These are phyloP conservation scores for Dicrostonyx torquatus DNA, from an alignment of 2,797 vertebrate genomes.

Conservation along the genomic window DNA sequence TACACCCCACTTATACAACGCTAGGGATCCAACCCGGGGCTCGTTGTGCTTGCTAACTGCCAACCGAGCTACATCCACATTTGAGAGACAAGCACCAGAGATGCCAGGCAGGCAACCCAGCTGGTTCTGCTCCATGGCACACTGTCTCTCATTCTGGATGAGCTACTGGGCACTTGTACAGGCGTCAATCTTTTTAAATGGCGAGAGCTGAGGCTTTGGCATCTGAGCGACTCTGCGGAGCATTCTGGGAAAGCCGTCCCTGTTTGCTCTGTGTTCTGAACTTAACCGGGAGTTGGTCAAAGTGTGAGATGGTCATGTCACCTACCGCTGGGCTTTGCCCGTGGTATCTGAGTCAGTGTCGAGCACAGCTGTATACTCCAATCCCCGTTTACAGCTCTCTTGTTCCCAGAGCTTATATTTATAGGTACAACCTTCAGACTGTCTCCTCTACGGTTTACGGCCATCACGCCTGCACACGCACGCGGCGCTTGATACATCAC, in stretches of 20 bases:
- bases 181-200: not conserved
- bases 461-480: not conserved
- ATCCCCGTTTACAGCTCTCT: not conserved
- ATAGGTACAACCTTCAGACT: slow-evolving; percentile 40
- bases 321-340: not conserved
- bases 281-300: not conserved
- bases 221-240: not conserved
- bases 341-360: not conserved
- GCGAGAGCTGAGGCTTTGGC: not conserved
- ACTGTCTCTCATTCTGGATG: not conserved
- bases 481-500: not conserved
- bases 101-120: not conserved
- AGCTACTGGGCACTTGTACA: not conserved
- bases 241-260: not conserved
- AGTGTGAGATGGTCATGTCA: not conserved
- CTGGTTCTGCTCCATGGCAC: not conserved
- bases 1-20: not conserved
- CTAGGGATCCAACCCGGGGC: not conserved
- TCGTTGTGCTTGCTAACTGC: not conserved
- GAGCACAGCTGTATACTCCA: not conserved
- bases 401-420: not conserved
- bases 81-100: not conserved
- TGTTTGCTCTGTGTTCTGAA: not conserved
- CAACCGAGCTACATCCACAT: not conserved
- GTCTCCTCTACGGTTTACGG: slow-evolving; percentile 26